A percentile compares a stretch with the other conserved stretches of the same genome.
These are phyloP conservation scores for Rhinichthys osculus DNA, from an alignment of 2,797 vertebrate genomes.

Conservation along the genomic window DNA sequence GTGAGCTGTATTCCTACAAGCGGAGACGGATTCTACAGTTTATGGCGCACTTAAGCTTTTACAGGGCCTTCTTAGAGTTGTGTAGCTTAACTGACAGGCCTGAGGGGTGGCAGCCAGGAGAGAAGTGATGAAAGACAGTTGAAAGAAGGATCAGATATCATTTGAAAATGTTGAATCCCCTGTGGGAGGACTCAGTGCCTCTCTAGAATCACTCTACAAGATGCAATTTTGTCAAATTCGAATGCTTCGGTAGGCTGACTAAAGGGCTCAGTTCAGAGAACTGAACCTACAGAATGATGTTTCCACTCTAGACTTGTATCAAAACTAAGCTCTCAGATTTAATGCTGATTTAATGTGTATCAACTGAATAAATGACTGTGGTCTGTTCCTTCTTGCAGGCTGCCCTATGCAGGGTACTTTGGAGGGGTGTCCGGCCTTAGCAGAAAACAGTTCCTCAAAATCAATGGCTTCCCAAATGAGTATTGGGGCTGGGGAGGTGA, in stretches of 20 bases:
- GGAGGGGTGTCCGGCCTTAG: constrained; percentile 96
- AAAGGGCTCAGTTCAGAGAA: constrained; percentile 24
- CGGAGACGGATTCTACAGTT: constrained; percentile 5
- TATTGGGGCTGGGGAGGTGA: constrained; percentile 99
- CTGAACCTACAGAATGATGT: not conserved
- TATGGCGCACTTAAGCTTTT: constrained; percentile 34
- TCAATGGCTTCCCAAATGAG: constrained; percentile 98
- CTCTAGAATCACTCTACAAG: constrained; percentile 46
- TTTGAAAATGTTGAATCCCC: constrained; percentile 46
- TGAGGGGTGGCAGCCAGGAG: constrained; percentile 13
- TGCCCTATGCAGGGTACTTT: constrained; percentile 95
- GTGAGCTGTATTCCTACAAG: not conserved
- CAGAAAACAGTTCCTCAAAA: constrained; percentile 97
- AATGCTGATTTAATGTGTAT: not conserved
- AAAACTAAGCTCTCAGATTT: not conserved
- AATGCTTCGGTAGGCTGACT: constrained; percentile 36
- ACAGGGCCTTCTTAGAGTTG: constrained; percentile 18
- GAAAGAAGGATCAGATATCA: constrained; percentile 53
- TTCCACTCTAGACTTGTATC: not conserved
- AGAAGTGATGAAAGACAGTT: constrained; percentile 45
- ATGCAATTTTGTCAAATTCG: constrained; percentile 53
- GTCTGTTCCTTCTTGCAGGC: constrained; percentile 73
- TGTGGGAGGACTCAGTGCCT: constrained; percentile 44
- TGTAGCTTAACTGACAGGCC: constrained; percentile 12
- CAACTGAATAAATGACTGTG: not conserved